These are phyloP conservation scores for Arrhamphus sclerolepis DNA, from an alignment of 2,797 vertebrate genomes.

Conservation along the genomic window DNA sequence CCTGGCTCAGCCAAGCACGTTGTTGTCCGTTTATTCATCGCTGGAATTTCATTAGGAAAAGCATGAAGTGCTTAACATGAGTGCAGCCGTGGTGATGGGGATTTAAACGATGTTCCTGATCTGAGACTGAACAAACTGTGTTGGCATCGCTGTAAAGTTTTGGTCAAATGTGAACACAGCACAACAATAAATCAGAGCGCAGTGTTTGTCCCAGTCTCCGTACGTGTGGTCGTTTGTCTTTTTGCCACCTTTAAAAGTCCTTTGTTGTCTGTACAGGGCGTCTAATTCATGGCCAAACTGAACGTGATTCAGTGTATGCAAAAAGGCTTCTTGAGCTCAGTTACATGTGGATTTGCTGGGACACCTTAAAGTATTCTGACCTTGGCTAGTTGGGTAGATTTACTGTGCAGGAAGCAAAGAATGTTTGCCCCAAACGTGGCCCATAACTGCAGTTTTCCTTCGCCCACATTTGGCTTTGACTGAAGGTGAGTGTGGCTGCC, in stretches of 20 bases:
- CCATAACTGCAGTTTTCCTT: too few relatives aligned
- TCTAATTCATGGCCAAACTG: constrained; percentile 39
- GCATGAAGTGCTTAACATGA: constrained; percentile 13
- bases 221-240: constrained; percentile 33
- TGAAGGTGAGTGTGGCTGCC: too few relatives aligned
- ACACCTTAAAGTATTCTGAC: not conserved
- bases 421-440: too few relatives aligned
- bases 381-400: too few relatives aligned
- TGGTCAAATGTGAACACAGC: constrained; percentile 8
- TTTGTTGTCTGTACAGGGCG: constrained; percentile 31
- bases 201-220: too few relatives aligned
- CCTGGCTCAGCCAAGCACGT: constrained; percentile 21
- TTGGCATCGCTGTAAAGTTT: constrained; percentile 14
- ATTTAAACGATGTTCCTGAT: constrained; percentile 25
- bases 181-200: constrained; percentile 34
- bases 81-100: constrained; percentile 7
- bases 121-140: constrained; percentile 19
- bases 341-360: not conserved
- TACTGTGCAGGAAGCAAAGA: too few relatives aligned
- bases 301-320: constrained; percentile 50
- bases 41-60: constrained; percentile 20
- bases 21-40: constrained; percentile 34
- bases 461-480: too few relatives aligned
- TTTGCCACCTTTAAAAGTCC: constrained; percentile 22
- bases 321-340: not conserved